A percentile compares a stretch with the other conserved stretches of the same genome.
Conservation (phyloP, 2,797 vertebrate genomes). For the Halcyon smyrnensis region DNA sequence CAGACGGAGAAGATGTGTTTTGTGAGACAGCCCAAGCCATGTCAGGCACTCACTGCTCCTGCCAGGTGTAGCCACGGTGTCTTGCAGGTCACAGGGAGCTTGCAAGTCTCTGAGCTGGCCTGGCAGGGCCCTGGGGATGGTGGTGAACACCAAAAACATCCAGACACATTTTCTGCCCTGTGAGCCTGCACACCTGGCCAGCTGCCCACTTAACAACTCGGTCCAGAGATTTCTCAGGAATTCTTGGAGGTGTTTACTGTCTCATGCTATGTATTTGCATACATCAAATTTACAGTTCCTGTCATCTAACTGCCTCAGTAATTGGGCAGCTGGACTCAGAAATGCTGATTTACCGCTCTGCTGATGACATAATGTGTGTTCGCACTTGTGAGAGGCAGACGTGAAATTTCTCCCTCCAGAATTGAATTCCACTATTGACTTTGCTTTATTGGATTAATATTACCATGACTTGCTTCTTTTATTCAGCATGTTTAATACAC, state of each 20-base stretch:
- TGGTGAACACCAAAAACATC: not conserved
- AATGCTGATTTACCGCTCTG: conserved; percentile 51
- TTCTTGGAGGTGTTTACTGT: conserved; percentile 35
- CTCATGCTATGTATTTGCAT: conserved; percentile 42
- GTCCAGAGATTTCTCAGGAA: not conserved
- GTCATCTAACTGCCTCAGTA: not conserved
- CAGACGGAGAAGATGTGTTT: accelerated
- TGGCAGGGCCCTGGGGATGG: not conserved
- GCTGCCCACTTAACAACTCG: accelerated
- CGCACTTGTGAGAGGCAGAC: not conserved
- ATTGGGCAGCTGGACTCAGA: conserved; percentile 62
- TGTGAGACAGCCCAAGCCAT: not conserved
- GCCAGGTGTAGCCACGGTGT: accelerated
- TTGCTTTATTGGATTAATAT: not conserved
- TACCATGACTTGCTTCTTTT: not conserved
- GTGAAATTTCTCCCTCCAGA: not conserved
- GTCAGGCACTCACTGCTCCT: accelerated
- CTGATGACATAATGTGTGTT: conserved; percentile 39
- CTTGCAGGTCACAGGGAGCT: not conserved
- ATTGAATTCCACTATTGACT: not conserved
- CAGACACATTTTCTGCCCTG: not conserved
- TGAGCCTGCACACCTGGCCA: not conserved
- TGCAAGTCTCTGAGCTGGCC: not conserved
- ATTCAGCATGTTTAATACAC: not conserved
- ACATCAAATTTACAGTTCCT: conserved; percentile 49